Evolutionary conservation across 2,888 invertebrate genomes (phyloP).

Genomic region (Lissocephala sabroskyi): DNA sequence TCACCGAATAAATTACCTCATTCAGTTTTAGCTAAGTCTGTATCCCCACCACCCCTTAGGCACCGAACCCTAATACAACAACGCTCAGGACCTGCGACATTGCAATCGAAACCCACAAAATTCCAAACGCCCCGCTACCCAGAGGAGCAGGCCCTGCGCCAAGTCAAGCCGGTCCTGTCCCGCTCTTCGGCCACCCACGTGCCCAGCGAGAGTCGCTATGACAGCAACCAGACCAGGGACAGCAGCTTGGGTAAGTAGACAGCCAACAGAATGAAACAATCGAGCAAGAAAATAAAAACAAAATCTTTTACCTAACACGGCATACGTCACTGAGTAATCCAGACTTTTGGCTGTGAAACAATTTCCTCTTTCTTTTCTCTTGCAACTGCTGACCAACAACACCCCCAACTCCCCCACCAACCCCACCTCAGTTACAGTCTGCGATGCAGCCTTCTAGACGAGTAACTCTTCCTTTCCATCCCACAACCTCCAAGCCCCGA

Average conservation of each 20-base stretch:
- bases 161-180: constrained; percentile 64
- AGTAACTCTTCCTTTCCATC: too few relatives aligned
- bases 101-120: constrained; percentile 71
- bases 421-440: constrained; percentile 39
- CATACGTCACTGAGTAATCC: constrained; percentile 35
- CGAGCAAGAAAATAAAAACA: too few relatives aligned
- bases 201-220: constrained; percentile 53
- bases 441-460: constrained; percentile 51
- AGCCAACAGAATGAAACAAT: too few relatives aligned
- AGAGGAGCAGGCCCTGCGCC: constrained; percentile 70
- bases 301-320: background rate
- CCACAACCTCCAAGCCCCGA: too few relatives aligned
- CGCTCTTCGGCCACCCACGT: constrained; percentile 55
- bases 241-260: constrained; percentile 70
- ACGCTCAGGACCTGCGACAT: constrained; percentile 71
- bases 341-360: constrained; percentile 37
- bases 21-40: constrained; percentile 72
- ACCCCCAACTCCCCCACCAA: constrained; percentile 9
- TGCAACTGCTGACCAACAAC: constrained; percentile 24
- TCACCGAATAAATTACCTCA: constrained; percentile 76
- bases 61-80: constrained; percentile 72
- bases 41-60: constrained; percentile 73
- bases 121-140: constrained; percentile 72
- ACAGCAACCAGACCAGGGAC: constrained; percentile 68
- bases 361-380: constrained; percentile 31